phyloP scores from a whole-genome alignment of 2,888 invertebrate genomes.

The Pyralis farinalis region DNA sequence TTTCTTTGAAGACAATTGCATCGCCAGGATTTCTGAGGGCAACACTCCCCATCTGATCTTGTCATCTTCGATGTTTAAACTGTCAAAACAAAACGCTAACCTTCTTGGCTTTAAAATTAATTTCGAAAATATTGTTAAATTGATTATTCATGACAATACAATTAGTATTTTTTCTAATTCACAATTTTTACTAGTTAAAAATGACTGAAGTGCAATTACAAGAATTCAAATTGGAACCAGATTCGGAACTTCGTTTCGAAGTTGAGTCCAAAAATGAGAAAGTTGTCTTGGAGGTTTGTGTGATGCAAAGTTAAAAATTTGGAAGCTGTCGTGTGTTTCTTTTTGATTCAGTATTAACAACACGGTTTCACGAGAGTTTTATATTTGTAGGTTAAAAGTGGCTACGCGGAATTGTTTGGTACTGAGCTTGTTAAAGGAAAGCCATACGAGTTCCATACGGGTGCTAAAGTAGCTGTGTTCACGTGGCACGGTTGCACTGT shows the following conservation, averaged over 20 bases:
- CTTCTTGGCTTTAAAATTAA: no score
- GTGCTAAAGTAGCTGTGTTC: constrained; percentile 97
- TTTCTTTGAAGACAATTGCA: no score
- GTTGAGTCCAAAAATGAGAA: constrained; percentile 93
- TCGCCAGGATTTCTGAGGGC: no score
- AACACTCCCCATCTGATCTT: no score
- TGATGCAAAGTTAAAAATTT: constrained; percentile 10
- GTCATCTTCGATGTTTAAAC: no score
- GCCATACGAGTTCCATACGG: constrained; percentile 92
- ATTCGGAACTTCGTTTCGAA: constrained; percentile 96
- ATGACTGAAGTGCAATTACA: constrained; percentile 76
- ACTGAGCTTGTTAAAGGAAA: constrained; percentile 97
- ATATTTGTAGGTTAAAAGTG: constrained; percentile 87
- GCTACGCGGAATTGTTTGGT: constrained; percentile 97
- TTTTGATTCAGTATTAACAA: no score
- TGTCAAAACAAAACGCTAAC: no score
- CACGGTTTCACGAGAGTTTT: constrained; percentile 9
- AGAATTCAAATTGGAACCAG: constrained; percentile 92
- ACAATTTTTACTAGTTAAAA: not conserved
- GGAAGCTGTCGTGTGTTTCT: no score
- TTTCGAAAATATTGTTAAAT: no score
- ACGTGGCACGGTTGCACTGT: constrained; percentile 97
- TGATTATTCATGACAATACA: not conserved
- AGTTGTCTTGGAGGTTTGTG: constrained; percentile 86
- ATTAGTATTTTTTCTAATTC: no score